Percentiles rank a stretch among this genome's conserved stretches.
phyloP scores from a whole-genome alignment of 2,113 vertebrate species.

The Picathartes gymnocephalus region DNA sequence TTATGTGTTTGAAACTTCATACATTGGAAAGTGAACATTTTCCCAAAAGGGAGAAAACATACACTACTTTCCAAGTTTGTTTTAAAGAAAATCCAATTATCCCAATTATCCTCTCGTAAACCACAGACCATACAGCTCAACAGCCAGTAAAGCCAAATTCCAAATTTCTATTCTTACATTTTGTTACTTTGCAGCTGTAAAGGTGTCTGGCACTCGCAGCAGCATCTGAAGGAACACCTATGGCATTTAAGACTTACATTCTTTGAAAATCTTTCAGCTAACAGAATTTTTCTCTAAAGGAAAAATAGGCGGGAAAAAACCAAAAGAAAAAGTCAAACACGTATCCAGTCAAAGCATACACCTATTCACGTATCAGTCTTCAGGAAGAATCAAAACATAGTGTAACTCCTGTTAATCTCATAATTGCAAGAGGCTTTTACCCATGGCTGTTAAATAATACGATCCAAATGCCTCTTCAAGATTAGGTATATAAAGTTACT shows the following conservation, averaged over 20 bases:
- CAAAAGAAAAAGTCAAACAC: neutral
- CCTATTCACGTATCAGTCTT: neutral
- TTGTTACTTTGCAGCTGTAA: neutral
- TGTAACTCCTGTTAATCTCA: conserved; percentile 48
- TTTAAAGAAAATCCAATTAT: neutral
- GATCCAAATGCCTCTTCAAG: neutral
- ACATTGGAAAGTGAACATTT: neutral
- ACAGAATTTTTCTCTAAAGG: neutral
- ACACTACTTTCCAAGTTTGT: neutral
- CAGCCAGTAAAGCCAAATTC: neutral
- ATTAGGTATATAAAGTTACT: conserved; percentile 19
- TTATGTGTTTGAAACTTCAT: neutral
- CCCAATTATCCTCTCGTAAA: neutral
- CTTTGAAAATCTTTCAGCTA: neutral
- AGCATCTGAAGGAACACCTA: neutral
- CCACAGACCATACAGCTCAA: neutral
- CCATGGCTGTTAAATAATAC: conserved; percentile 38
- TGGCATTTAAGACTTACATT: neutral
- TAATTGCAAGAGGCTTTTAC: conserved; percentile 55
- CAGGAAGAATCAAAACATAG: conserved; percentile 40
- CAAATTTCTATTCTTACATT: neutral
- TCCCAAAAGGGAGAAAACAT: neutral
- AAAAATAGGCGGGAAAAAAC: accelerated
- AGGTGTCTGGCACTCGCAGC: neutral
- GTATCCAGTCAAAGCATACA: neutral